Evolutionary conservation across 2,888 invertebrate genomes (phyloP), one percentile per base, ranked within the genome.

Genomic region (Strigamia maritima): DNA sequence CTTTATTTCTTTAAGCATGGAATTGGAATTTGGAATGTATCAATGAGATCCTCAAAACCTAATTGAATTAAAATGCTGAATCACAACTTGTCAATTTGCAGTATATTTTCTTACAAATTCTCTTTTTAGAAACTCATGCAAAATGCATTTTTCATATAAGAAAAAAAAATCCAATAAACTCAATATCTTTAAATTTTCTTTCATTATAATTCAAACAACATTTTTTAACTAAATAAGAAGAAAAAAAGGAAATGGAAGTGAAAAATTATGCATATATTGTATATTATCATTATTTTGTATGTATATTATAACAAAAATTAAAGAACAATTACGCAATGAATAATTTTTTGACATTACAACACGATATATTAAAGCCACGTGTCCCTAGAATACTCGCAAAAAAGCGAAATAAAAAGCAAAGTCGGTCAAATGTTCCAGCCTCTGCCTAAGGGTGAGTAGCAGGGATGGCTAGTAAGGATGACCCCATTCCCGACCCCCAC

Each of bases 391-490:
- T 65, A 22, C 19, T 22, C 10, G 12, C 19, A 65, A 65, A 65
- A 65, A 65, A 65, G 14, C 60, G 60, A 24, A 65, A 24, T 12
- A 65, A 65, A 65, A 65, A 65, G 60, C 22, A 24, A 65, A 65
- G 8, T 65, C 60, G 60, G 60, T 65, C 60, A 65, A 65, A 65
- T 24, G 60, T 65, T 65, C 60, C 60, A 65, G 7, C 60, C 60
- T 24, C 60, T 65, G 60, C 60, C 60, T 65, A 16, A 65, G 60
- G 60, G 60, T 65, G 60, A 65, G 60, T 4, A 65, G 60, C 60
- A 65, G 60, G 60, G 60, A 65, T 65, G 60, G 60, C 60, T 65
- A 65, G 60, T 65, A 24, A 65, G 60, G 24, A 65, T 65, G 60
- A 65, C 60, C 60, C 60, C 60, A 65, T 65, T 65, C 22, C 19